Evolutionary conservation across 2,113 vertebrate genomes (phyloP), one percentile per base, ranked within the genome.

Genomic region (Poeciliopsis occidentalis): DNA sequence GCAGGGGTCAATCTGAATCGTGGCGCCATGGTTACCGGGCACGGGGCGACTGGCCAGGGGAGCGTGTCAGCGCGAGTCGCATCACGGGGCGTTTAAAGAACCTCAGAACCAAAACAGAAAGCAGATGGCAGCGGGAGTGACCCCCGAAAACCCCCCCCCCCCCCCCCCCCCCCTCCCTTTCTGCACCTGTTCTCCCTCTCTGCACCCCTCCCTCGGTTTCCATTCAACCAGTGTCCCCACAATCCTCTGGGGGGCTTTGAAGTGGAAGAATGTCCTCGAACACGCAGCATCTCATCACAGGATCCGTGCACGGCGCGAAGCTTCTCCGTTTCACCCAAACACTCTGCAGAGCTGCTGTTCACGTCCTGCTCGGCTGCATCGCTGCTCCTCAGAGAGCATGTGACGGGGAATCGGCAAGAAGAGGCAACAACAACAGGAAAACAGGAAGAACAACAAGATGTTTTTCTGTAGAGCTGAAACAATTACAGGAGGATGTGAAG

Each of bases 71-170:
- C 64, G 60, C 84, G 82, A 90, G 91, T 88, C 85, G 85, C 92
- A 88, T 90, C 88, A 88, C 82, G 80, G 90, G 91, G 89, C 85
- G 78, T 92, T 92, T 93, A 87, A 89, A 92, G n/a, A 91, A 85
- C 69, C 82, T 90, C 39, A 80, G 81, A 81, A 78, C 70, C 78
- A 67, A 82, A 87, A 90, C 91, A 83, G 87, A 92, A 93, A 93
- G 89, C 94, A 95, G 94, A 95, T 95, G 95, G 95, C 89, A 75
- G 79, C 64, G 22, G 86, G 89, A 92, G 89, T 87, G 79, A 83
- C 87, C 90, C 37, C 87, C 80, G 65, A 32, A 32, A 7, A n/a
- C n/a, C n/a, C 29, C 2, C 29, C 86, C 5, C 31, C 1, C 41
- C 41, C 44, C 44, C 17, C 34, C 44, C 4, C 0, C 51, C 1